These are phyloP conservation scores for Leucophora obtusa DNA, from an alignment of 2,888 invertebrate genomes.

Conservation along the genomic window DNA sequence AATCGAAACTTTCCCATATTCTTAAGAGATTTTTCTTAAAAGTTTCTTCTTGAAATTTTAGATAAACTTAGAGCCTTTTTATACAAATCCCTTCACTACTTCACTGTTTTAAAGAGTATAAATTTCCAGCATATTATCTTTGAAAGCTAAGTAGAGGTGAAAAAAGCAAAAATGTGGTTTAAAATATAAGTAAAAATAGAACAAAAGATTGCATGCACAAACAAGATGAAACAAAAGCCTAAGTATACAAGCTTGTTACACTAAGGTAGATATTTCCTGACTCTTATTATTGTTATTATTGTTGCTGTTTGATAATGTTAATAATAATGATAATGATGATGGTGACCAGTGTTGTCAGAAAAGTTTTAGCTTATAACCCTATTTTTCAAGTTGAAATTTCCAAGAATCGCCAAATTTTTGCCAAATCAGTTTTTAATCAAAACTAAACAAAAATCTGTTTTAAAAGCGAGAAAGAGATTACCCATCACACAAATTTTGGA, in stretches of 20 bases:
- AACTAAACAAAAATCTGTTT: no score
- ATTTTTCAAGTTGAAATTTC: no score
- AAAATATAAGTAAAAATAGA: neutral
- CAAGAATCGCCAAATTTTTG: no score
- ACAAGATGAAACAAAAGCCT: neutral
- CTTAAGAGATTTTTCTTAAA: no score
- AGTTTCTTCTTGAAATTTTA: no score
- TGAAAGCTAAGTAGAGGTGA: neutral
- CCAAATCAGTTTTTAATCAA: no score
- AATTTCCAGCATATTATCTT: neutral
- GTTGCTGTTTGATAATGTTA: neutral
- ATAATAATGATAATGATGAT: constrained; percentile 37
- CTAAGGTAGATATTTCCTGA: neutral
- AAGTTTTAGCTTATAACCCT: no score
- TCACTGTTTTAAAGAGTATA: neutral
- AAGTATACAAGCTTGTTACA: constrained; percentile 15
- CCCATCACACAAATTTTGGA: no score
- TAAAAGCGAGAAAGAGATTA: no score
- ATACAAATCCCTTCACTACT: neutral
- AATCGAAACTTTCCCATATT: no score
- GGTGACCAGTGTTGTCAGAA: no score
- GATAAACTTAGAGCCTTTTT: neutral
- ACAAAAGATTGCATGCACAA: neutral
- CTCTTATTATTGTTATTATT: constrained; percentile 12
- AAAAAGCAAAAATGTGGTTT: neutral